Evolutionary conservation across 1,140 invertebrate species (phyloP).

Genomic region (Caerostris darwini): DNA sequence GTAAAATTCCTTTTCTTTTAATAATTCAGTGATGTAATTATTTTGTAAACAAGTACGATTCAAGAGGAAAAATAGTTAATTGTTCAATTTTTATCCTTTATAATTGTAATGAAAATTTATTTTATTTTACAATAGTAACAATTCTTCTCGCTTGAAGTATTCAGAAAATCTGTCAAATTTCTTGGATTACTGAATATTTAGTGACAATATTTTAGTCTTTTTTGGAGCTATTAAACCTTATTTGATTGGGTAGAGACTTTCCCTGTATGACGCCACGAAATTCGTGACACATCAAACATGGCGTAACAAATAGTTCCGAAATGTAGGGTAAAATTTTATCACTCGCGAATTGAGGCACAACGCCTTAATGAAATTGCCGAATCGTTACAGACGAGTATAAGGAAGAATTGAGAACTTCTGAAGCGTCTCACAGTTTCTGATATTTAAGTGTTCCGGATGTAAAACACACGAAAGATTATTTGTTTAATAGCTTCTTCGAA

Average conservation of each 20-base stretch:
- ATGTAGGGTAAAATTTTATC: slow-evolving; percentile 27
- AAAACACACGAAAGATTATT: neutral
- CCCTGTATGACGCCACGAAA: neutral
- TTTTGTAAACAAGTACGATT: no score
- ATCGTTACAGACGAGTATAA: neutral
- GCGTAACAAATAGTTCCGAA: slow-evolving; percentile 6
- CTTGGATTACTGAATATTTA: no score
- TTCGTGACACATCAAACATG: neutral
- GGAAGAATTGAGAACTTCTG: neutral
- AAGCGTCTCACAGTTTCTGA: neutral
- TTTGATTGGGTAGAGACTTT: neutral
- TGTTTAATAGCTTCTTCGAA: neutral
- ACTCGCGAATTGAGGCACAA: slow-evolving; percentile 1
- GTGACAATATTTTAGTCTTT: no score
- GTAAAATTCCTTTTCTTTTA: no score
- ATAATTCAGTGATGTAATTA: no score
- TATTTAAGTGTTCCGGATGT: neutral
- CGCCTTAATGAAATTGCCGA: neutral
- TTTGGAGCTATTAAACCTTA: neutral
- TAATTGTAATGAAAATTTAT: no score
- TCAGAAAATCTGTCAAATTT: no score
- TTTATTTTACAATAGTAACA: no score
- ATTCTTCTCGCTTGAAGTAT: no score
- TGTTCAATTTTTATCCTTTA: no score
- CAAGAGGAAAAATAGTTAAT: no score